These are phyloP conservation scores for Ancistrus triradiatus DNA, from an alignment of 2,113 vertebrate genomes.

Conservation along the genomic window DNA sequence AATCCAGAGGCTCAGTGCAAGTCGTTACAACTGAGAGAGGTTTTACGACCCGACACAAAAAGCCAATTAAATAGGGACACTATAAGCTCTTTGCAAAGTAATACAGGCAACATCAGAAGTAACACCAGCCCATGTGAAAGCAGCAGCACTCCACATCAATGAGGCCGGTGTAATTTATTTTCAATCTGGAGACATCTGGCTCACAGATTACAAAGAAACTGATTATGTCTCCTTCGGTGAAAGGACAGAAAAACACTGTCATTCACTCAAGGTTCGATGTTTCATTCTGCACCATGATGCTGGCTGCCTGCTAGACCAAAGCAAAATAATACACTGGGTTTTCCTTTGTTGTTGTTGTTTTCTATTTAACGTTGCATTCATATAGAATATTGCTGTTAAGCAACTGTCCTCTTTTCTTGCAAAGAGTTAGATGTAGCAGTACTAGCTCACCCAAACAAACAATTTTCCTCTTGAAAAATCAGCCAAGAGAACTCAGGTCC, in stretches of 20 bases:
- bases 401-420: no score
- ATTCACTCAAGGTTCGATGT: not conserved
- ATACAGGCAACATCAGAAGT: slow-evolving; percentile 37
- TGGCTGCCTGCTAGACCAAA: not conserved
- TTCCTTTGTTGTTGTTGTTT: not conserved
- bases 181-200: slow-evolving; percentile 39
- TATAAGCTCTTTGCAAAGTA: slow-evolving; percentile 49
- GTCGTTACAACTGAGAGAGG: slow-evolving; percentile 56
- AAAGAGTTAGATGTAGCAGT: no score
- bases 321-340: not conserved
- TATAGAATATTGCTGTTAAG: no score
- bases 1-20: slow-evolving; percentile 39
- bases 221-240: slow-evolving; percentile 32
- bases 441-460: no score
- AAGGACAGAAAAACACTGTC: slow-evolving; percentile 15
- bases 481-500: no score
- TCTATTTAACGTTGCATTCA: no score
- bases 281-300: slow-evolving; percentile 3
- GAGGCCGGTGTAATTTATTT: slow-evolving; percentile 48
- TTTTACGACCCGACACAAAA: slow-evolving; percentile 50
- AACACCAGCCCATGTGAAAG: slow-evolving; percentile 14
- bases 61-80: slow-evolving; percentile 62
- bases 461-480: no score
- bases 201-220: slow-evolving; percentile 48
- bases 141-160: slow-evolving; percentile 12